Evolutionary conservation across 2,888 invertebrate genomes (phyloP).

Genomic region (Acanthosepion esculentum): DNA sequence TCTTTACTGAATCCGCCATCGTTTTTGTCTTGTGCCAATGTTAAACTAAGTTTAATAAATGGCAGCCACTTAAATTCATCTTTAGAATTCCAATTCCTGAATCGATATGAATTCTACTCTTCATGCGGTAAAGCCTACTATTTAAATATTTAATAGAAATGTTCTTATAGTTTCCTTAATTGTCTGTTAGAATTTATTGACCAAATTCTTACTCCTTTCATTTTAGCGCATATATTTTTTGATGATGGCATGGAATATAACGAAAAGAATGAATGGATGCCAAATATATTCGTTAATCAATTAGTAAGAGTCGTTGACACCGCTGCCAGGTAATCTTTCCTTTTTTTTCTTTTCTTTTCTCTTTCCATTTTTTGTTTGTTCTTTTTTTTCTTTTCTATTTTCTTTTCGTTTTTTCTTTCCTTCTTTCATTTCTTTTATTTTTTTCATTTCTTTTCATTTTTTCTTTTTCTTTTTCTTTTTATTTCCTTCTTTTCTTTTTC

Average conservation of each 20-base stretch:
- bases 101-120: no score
- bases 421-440: background rate
- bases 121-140: no score
- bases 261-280: conserved; percentile 59
- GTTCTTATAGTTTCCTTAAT: no score
- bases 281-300: conserved; percentile 66
- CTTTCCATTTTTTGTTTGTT: background rate
- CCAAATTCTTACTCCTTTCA: background rate
- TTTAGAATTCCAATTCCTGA: no score
- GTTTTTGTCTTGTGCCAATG: no score
- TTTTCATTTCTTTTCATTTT: background rate
- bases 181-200: no score
- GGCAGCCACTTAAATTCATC: no score
- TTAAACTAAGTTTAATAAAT: no score
- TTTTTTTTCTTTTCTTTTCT: background rate
- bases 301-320: conserved; percentile 65
- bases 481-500: background rate
- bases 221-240: conserved; percentile 85
- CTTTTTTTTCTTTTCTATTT: background rate
- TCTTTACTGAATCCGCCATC: no score
- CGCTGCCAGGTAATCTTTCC: conserved; percentile 63
- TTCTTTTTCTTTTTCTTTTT: no score
- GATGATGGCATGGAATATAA: conserved; percentile 87
- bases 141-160: no score
- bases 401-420: background rate